Evolutionary conservation across 2,797 vertebrate genomes (phyloP).

Genomic region (Liparis tanakae): DNA sequence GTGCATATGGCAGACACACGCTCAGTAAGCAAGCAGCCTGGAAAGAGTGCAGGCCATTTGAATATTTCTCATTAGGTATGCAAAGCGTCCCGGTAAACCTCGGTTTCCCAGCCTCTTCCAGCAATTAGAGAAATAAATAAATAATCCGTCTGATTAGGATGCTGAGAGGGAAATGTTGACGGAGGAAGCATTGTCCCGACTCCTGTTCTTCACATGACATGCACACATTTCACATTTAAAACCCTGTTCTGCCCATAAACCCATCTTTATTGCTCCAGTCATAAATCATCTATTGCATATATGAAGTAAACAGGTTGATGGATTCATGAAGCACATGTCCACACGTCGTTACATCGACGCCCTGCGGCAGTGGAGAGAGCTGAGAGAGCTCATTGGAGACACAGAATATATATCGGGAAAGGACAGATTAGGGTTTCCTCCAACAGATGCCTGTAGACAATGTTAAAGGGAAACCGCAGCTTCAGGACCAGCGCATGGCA

Average conservation of each 20-base stretch:
- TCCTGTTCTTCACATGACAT: constrained; percentile 36
- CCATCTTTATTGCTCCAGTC: constrained; percentile 56
- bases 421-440: constrained; percentile 62
- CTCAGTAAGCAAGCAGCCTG: constrained; percentile 31
- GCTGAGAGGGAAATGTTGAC: constrained; percentile 45
- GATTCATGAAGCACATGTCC: constrained; percentile 37
- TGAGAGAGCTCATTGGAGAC: constrained; percentile 38
- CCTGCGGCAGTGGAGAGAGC: constrained; percentile 32
- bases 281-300: constrained; percentile 50
- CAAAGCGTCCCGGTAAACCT: constrained; percentile 66
- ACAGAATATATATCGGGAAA: constrained; percentile 42
- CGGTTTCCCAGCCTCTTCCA: constrained; percentile 53
- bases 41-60: constrained; percentile 50
- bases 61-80: constrained; percentile 76
- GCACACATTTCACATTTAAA: constrained; percentile 64
- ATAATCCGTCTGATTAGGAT: constrained; percentile 63
- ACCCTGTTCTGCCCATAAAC: constrained; percentile 44
- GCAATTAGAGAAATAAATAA: constrained; percentile 73
- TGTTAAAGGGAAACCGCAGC: constrained; percentile 75
- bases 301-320: constrained; percentile 53
- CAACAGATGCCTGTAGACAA: constrained; percentile 76
- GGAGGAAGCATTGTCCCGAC: constrained; percentile 47
- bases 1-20: constrained; percentile 26
- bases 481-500: constrained; percentile 78
- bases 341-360: constrained; percentile 34